Evolutionary conservation across 2,888 invertebrate genomes (phyloP), one percentile per base, ranked within the genome.

Genomic region (Pherbina coryleti): DNA sequence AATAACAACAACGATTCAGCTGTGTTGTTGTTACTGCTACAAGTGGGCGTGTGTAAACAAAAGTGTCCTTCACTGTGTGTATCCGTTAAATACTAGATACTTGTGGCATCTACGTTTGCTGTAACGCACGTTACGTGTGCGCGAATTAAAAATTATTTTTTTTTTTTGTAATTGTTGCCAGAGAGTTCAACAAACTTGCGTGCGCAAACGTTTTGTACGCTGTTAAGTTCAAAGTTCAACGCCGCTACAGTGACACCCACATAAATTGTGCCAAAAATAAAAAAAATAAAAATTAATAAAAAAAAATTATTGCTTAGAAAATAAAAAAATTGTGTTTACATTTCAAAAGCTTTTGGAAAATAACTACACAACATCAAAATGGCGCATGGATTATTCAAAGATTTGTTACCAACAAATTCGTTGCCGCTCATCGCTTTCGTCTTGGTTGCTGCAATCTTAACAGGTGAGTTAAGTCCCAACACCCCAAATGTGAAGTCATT

Each of bases 401-500:
- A 44, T 19, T 53, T 71, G 44, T 22, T 37, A 51, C 49, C 66
- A 37, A 31, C 69, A 28, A 67, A 53, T 34, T 11, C 66, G 25
- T 9, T 55, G 55, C 72, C 55, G 70, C 67, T 73, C 73, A 57
- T 67, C 73, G 73, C 28, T 17, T 44, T 77, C 57, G 44, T 67
- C 37, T 31, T 77, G 57, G 22, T 55, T 22, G 67, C 77, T 67
- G 85, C 85, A 84, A 88, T 87, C 79, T 88, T 88, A 86, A 83
- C 87, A 87, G 87, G 87, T 87, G 85, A 86, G 87, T 72, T 70
- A n/a, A n/a, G n/a, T 37, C 11, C 28, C 22, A 0, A 25, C 34
- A 14, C 19, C 37, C 37, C 2, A n/a, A 25, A 25, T 31, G 22
- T 60, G 57, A 31, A 37, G 22, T 72, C 57, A 72, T 57, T 34